Base-by-base conservation (phyloP, 2,797 vertebrate genomes). In the Eurystomus glaucurus region DNA sequence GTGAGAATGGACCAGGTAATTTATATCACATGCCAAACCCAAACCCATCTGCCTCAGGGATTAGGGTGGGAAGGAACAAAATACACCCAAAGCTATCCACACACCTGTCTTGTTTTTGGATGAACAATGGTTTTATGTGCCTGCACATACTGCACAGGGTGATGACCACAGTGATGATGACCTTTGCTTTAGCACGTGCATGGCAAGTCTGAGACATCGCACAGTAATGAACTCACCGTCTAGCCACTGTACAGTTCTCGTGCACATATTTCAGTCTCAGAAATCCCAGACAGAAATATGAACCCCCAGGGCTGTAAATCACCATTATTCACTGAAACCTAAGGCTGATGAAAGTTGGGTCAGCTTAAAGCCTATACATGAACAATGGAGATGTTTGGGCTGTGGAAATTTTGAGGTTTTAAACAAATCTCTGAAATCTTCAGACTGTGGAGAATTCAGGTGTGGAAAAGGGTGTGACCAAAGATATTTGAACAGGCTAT, bases 181-280 rank as follows among this genome's bases (percentile, higher is more conserved):
- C 76, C 79, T 94, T 86, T 90, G 61, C 69, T 90, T 65, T 71
- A 79, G 46, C 83, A 75, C 2, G n/a, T 72, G 37, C 50, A 1
- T 35, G n/a, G 45, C 57, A 51, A 75, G 69, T 90, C 74, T 70
- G 91, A 84, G 88, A 76, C 76, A 82, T 75, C 1, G 0, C 54
- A 69, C 71, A 41, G 13, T 62, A 72, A 93, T 93, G 90, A 96
- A 84, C 92, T 96, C 88, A 92, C 50, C 95, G 93, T 95, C 96
- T 96, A 92, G 85, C 80, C 69, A 51, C 52, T 88, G 52, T 48
- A 25, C 60, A 50, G 57, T 57, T 58, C 77, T 81, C 29, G 26
- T 4, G 8, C 37, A 31, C 29, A 25, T 78, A 93, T 88, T 90
- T 95, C 79, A 50, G 76, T 50, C 50, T 90, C 46, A 78, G 76